A percentile compares a stretch with the other conserved stretches of the same genome.
phyloP scores from a whole-genome alignment of 2,113 vertebrate genomes.

The Suricata suricatta region DNA sequence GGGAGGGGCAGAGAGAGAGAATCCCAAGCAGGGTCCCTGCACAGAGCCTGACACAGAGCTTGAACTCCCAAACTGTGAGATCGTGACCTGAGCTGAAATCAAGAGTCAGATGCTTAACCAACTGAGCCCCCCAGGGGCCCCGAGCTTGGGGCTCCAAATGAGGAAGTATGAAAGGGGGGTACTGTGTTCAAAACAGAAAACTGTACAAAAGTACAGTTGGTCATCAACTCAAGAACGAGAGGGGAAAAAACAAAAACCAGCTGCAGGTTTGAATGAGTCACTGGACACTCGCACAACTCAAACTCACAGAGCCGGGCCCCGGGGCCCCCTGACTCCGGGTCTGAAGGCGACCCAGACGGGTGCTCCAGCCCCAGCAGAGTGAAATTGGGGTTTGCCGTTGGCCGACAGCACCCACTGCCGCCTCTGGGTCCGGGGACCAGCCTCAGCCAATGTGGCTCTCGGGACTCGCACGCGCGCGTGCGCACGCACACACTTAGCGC shows the following conservation, averaged over 20 bases:
- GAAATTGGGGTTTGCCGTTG: background rate
- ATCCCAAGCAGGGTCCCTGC: no score
- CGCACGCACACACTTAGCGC: no score
- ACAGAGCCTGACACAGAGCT: no score
- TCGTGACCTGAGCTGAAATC: no score
- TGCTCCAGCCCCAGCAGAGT: background rate
- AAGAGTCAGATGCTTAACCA: no score
- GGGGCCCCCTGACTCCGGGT: background rate
- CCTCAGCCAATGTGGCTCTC: background rate
- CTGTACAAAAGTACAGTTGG: background rate
- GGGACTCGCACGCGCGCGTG: background rate
- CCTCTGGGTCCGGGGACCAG: background rate
- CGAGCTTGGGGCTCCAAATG: background rate
- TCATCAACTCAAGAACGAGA: background rate
- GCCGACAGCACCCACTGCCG: no score
- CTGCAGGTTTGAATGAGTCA: background rate
- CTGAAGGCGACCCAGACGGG: background rate
- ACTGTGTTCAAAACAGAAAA: background rate
- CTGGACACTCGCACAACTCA: background rate
- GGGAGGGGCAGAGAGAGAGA: no score
- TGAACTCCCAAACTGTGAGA: no score
- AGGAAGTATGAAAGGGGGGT: accelerated
- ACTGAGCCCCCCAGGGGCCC: no score
- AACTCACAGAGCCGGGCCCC: background rate
- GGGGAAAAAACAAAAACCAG: background rate